phyloP scores from a whole-genome alignment of 2,797 vertebrate genomes.

The Oreochromis grahami region DNA sequence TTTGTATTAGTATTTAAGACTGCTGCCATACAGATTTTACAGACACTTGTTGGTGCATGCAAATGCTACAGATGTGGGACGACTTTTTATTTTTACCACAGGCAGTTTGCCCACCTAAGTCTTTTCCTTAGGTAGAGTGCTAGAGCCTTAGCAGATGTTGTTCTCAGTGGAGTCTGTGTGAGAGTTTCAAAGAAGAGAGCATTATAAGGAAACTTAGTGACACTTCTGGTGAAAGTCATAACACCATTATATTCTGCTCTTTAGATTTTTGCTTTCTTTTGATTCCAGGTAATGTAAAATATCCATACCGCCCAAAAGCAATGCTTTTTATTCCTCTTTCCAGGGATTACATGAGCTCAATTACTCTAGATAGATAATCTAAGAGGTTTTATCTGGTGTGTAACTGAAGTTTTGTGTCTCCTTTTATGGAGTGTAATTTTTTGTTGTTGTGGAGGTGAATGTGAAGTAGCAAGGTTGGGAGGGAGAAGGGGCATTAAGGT shows the following conservation, averaged over 20 bases:
- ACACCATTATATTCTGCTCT: neutral
- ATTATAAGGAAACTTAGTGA: neutral
- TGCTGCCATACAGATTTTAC: conserved; percentile 11
- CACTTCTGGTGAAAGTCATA: neutral
- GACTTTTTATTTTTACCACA: neutral
- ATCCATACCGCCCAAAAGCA: neutral
- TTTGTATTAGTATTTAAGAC: conserved; percentile 13
- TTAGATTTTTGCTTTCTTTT: neutral
- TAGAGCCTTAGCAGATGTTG: neutral
- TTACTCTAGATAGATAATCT: neutral
- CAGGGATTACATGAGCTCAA: neutral
- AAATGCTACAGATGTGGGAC: neutral
- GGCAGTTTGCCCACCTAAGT: neutral
- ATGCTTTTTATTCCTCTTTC: neutral
- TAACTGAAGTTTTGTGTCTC: conserved; percentile 19
- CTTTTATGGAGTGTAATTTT: conserved; percentile 19
- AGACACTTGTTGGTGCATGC: neutral
- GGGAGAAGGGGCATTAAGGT: conserved; percentile 34
- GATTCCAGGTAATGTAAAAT: neutral
- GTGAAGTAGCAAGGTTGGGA: conserved; percentile 46
- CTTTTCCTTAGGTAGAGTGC: neutral
- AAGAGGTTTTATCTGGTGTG: conserved; percentile 18
- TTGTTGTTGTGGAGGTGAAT: conserved; percentile 38
- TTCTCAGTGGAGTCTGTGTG: neutral
- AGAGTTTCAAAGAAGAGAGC: neutral